Base-by-base conservation (phyloP, 2,113 vertebrate species). In the Myiopsitta monachus region DNA sequence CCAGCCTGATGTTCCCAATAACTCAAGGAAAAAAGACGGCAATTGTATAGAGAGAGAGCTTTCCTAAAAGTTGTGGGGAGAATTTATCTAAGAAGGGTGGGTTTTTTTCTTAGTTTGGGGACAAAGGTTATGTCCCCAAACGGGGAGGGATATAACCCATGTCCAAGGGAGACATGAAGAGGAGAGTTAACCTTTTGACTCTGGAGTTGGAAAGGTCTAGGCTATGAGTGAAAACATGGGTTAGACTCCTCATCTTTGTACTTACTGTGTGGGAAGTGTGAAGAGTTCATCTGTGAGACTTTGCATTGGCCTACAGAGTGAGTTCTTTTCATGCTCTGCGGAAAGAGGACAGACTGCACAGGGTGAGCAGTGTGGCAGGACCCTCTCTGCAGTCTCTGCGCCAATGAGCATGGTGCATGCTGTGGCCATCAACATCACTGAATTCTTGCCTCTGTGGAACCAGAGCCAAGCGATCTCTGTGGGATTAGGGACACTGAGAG, bases 371-470 rank as follows among this genome's bases (percentile, higher is more conserved):
- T 14, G n/a, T 1, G 1, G 7, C 33, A 31, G 52, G 33, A 30
- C 27, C 23, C 13, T 49, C n/a, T 83, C 43, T 66, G 46, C 47
- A 19, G 8, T 51, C 22, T 80, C 41, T 11, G 10, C 23, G 57
- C 18, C 44, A 41, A 0, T 0, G 0, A 23, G 18, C 7, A 0
- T 23, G 24, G 5, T 76, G 59, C 33, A 52, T 80, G 70, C 94
- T 68, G 72, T 4, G 21, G 27, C 43, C 10, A 7, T n/a, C 49
- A 55, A 18, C 11, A 1, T 47, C 6, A 14, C 44, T 30, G 63
- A 67, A 44, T 36, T 79, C 30, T 33, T 30, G 26, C 23, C 23
- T 70, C 0, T 15, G 33, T 36, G 16, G 52, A 62, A 27, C 47
- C 75, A 64, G 62, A 62, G 63, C 31, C 36, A 6, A 66, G 16